Evolutionary conservation across 2,888 invertebrate genomes (phyloP).

Genomic region (Pherbina coryleti): DNA sequence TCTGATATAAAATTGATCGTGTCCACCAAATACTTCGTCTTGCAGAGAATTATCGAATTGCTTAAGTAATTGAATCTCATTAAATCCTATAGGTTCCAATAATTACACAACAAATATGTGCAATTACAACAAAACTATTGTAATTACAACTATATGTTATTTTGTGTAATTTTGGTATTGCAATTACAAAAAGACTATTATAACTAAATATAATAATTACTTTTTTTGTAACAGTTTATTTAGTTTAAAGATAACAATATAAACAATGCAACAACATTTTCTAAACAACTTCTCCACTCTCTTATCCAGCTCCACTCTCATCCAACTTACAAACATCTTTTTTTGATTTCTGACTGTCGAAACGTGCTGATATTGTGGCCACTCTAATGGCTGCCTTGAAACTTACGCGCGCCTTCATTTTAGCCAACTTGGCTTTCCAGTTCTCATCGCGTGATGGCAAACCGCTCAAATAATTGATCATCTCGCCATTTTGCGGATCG

Average conservation of each 20-base stretch:
- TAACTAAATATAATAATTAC: no score
- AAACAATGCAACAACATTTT: constrained; percentile 9
- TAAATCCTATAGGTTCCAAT: no score
- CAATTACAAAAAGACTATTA: no score
- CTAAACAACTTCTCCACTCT: constrained; percentile 47
- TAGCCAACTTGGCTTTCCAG: constrained; percentile 80
- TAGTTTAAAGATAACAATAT: background rate
- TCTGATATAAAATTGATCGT: no score
- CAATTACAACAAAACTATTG: no score
- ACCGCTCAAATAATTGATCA: constrained; percentile 74
- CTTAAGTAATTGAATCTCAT: no score
- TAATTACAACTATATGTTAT: no score
- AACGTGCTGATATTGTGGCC: constrained; percentile 71
- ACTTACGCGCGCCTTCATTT: constrained; percentile 75
- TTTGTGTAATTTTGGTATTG: no score
- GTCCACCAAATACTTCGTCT: no score
- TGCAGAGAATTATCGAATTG: no score
- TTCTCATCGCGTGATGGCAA: constrained; percentile 79
- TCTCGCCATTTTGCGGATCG: constrained; percentile 78
- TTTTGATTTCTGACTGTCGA: constrained; percentile 53
- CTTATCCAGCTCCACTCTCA: constrained; percentile 50
- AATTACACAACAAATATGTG: no score
- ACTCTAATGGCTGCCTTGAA: constrained; percentile 79
- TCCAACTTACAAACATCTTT: constrained; percentile 52
- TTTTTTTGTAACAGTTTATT: no score